A percentile compares a stretch with the other conserved stretches of the same genome.
Evolutionary conservation across 2,888 invertebrate genomes (phyloP).

Genomic region (Punctoribates punctum): DNA sequence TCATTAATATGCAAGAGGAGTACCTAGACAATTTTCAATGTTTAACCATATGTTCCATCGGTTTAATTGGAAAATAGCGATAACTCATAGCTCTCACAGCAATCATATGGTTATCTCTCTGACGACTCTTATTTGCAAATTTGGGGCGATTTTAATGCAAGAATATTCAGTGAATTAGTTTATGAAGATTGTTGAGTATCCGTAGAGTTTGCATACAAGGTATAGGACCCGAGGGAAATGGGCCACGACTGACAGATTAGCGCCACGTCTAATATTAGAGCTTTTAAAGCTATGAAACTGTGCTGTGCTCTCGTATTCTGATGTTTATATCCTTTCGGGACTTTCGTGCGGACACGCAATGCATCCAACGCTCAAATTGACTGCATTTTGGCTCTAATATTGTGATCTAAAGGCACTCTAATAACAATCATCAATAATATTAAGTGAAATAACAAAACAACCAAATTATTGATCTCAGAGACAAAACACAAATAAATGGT

Average conservation of each 20-base stretch:
- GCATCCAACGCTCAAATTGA: conserved; percentile 25
- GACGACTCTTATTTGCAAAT: neutral
- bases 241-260: conserved; percentile 37
- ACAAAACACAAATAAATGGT: neutral
- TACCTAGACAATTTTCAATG: too few species aligned
- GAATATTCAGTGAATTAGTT: conserved; percentile 32
- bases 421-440: conserved; percentile 32
- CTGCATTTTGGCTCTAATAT: conserved; percentile 9
- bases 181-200: conserved; percentile 30
- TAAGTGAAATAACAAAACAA: neutral
- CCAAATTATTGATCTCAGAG: neutral
- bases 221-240: conserved; percentile 37
- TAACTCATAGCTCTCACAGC: too few species aligned
- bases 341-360: conserved; percentile 32
- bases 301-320: conserved; percentile 26
- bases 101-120: neutral
- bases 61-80: too few species aligned
- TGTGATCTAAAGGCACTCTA: neutral
- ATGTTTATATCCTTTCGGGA: conserved; percentile 37
- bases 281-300: conserved; percentile 36
- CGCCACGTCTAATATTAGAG: conserved; percentile 17
- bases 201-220: neutral
- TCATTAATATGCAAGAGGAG: too few species aligned
- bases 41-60: too few species aligned
- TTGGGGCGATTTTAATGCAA: neutral